These are phyloP conservation scores for Abramis brama DNA, from an alignment of 2,113 vertebrate species.

Conservation along the genomic window DNA sequence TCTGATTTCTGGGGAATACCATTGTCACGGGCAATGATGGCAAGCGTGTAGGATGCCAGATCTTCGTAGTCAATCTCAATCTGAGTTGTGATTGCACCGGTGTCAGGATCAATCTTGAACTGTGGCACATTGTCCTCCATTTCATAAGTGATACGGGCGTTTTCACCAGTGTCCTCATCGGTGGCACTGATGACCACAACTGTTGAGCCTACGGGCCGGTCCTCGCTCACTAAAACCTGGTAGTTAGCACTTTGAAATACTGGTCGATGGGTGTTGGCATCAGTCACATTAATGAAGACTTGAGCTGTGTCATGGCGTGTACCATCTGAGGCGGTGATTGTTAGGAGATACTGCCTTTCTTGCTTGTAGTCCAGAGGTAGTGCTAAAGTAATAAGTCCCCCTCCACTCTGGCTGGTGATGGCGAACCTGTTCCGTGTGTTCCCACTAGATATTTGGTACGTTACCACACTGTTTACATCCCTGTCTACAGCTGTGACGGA, in stretches of 20 bases:
- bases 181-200: slow-evolving; percentile 84
- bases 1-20: slow-evolving; percentile 88
- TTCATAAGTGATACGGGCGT: slow-evolving; percentile 83
- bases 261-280: slow-evolving; percentile 87
- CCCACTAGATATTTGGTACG: slow-evolving; percentile 87
- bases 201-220: slow-evolving; percentile 83
- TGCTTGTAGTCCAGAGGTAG: slow-evolving; percentile 89
- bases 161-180: slow-evolving; percentile 87
- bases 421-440: slow-evolving; percentile 89
- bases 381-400: slow-evolving; percentile 84
- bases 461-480: slow-evolving; percentile 86
- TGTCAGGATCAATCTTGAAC: slow-evolving; percentile 83
- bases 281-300: slow-evolving; percentile 85
- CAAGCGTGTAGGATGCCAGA: slow-evolving; percentile 86
- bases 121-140: slow-evolving; percentile 87
- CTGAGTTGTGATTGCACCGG: slow-evolving; percentile 82
- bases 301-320: slow-evolving; percentile 83
- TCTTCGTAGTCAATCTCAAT: slow-evolving; percentile 87
- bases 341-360: slow-evolving; percentile 86
- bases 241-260: slow-evolving; percentile 90
- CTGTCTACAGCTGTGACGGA: slow-evolving; percentile 82
- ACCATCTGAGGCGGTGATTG: slow-evolving; percentile 85
- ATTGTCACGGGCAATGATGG: slow-evolving; percentile 83
- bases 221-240: slow-evolving; percentile 81
- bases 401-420: slow-evolving; percentile 87